A percentile compares a stretch with the other conserved stretches of the same genome.
These are phyloP conservation scores for Peromyscus nudipes DNA, from an alignment of 2,797 vertebrate species.

Conservation along the genomic window DNA sequence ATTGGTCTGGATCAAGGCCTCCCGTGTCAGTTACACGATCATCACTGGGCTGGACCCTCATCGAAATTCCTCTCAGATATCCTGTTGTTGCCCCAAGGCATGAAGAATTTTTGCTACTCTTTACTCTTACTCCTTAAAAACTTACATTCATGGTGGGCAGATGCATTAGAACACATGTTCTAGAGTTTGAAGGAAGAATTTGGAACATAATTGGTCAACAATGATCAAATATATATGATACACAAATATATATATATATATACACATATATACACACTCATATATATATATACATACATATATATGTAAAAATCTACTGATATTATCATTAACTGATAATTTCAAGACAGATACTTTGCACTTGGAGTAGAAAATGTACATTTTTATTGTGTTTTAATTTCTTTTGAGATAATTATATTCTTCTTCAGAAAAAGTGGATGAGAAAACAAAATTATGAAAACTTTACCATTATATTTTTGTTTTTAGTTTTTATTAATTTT, in stretches of 20 bases:
- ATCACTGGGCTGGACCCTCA: no score
- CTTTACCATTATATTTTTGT: neutral
- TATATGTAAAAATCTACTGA: neutral
- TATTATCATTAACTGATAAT: neutral
- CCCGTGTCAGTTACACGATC: no score
- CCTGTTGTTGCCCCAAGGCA: no score
- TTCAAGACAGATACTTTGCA: neutral
- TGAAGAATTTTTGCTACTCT: neutral
- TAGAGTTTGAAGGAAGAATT: constrained; percentile 25
- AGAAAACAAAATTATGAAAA: neutral
- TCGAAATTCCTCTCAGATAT: no score
- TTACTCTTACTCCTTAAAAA: neutral
- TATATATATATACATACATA: no score
- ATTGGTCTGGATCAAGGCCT: no score
- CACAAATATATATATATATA: no score
- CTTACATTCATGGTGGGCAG: neutral
- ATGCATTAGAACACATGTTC: neutral
- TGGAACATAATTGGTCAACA: neutral
- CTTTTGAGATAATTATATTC: constrained; percentile 17
- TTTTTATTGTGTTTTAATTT: neutral
- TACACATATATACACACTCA: no score
- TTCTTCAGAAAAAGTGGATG: neutral
- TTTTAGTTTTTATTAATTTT: neutral
- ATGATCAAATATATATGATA: neutral
- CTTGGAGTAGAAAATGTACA: neutral